phyloP scores from a whole-genome alignment of 2,113 vertebrate genomes.

The Lonchura striata region DNA sequence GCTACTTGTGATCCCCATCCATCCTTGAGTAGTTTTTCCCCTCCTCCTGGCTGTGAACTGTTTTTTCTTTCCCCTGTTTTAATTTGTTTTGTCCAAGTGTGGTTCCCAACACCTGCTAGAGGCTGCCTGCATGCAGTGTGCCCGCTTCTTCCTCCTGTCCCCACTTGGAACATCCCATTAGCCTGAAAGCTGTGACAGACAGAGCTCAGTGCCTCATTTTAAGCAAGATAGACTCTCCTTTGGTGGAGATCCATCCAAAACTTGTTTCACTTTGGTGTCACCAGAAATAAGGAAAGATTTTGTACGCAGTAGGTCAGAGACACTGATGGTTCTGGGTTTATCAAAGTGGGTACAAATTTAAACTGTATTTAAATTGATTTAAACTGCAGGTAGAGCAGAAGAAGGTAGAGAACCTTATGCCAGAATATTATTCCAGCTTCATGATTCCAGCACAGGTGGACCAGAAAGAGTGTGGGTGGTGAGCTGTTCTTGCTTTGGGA shows the following conservation, averaged over 20 bases:
- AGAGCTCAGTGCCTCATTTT: background rate
- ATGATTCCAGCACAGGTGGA: background rate
- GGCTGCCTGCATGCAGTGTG: background rate
- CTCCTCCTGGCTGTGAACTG: background rate
- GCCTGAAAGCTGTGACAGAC: background rate
- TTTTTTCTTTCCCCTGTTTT: background rate
- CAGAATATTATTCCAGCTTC: background rate
- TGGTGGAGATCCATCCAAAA: background rate
- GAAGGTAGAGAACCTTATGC: background rate
- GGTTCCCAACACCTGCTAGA: background rate
- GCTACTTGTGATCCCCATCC: background rate
- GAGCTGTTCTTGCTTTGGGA: background rate
- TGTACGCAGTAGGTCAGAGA: background rate
- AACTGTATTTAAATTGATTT: background rate
- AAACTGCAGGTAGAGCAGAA: background rate
- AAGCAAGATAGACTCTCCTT: background rate
- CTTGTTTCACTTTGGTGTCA: background rate
- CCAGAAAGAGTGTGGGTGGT: background rate
- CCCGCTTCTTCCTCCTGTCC: background rate
- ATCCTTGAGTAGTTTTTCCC: background rate
- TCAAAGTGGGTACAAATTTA: background rate
- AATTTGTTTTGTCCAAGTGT: background rate
- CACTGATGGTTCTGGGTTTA: background rate
- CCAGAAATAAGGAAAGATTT: background rate
- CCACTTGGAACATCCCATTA: background rate